A percentile compares a stretch with the other conserved stretches of the same genome.
Conservation (phyloP, 2,113 vertebrate genomes). For the Cercocebus atys region DNA sequence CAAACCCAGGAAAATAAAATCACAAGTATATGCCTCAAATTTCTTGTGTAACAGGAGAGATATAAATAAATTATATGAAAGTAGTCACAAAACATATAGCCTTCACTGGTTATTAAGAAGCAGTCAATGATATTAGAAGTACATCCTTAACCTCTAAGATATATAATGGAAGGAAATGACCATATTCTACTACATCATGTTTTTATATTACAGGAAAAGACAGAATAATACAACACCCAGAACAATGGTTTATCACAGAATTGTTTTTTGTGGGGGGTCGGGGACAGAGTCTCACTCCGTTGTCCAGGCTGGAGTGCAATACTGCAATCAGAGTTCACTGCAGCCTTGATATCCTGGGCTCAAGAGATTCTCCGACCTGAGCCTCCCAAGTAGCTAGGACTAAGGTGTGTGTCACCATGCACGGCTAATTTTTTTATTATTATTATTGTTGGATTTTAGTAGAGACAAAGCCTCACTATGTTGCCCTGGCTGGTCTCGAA, state of each 20-base stretch:
- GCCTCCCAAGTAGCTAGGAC: no score
- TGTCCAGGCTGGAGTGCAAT: no score
- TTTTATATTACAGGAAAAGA: conserved; percentile 41
- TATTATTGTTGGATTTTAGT: no score
- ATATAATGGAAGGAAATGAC: conserved; percentile 54
- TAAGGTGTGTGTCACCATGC: no score
- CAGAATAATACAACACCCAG: not conserved
- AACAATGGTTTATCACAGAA: not conserved
- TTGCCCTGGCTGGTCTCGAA: no score
- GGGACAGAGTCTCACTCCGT: no score
- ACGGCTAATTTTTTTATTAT: no score
- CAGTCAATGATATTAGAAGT: not conserved
- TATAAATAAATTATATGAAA: not conserved
- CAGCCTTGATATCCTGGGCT: no score
- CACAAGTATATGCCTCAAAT: not conserved
- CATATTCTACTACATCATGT: conserved; percentile 16
- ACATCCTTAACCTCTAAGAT: conserved; percentile 30
- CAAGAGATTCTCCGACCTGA: no score
- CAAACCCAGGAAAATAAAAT: not conserved
- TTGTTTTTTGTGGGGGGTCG: not conserved
- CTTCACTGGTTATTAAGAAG: not conserved
- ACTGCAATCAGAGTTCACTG: no score
- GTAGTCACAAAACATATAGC: not conserved
- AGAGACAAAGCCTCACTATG: no score
- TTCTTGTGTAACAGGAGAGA: not conserved